Evolutionary conservation across 2,888 invertebrate species (phyloP).

Genomic region (Shargacucullia verbasci): DNA sequence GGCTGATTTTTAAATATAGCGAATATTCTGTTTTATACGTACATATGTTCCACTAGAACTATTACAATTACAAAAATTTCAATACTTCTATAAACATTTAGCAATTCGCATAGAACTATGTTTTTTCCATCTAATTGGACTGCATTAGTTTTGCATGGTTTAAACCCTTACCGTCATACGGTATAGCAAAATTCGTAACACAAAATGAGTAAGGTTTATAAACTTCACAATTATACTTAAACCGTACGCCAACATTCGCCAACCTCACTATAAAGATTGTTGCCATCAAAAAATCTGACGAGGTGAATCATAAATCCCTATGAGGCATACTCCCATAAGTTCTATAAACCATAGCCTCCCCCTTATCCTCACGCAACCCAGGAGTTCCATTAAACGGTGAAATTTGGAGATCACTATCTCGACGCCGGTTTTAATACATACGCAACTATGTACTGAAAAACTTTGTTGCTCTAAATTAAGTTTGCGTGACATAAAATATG

Average conservation of each 20-base stretch:
- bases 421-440: slow-evolving; percentile 27
- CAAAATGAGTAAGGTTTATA: background rate
- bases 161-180: slow-evolving; percentile 16
- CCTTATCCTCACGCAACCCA: slow-evolving; percentile 45
- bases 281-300: slow-evolving; percentile 59
- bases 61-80: slow-evolving; percentile 20
- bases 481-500: slow-evolving; percentile 37
- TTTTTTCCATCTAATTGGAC: slow-evolving; percentile 17
- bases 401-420: slow-evolving; percentile 66
- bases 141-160: slow-evolving; percentile 38
- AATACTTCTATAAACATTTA: slow-evolving; percentile 21
- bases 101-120: slow-evolving; percentile 17
- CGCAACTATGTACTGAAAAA: slow-evolving; percentile 48
- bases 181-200: background rate
- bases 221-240: background rate
- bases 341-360: slow-evolving; percentile 47
- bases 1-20: too few relatives aligned
- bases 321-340: slow-evolving; percentile 53
- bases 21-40: too few relatives aligned
- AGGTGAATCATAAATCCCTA: slow-evolving; percentile 62
- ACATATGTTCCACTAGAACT: slow-evolving; percentile 11
- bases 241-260: slow-evolving; percentile 40
- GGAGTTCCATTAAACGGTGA: slow-evolving; percentile 55
- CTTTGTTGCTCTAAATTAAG: slow-evolving; percentile 30
- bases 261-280: slow-evolving; percentile 42